Evolutionary conservation across 2,113 vertebrate genomes (phyloP), one percentile per base, ranked within the genome.

Genomic region (Nansenia antarctica): DNA sequence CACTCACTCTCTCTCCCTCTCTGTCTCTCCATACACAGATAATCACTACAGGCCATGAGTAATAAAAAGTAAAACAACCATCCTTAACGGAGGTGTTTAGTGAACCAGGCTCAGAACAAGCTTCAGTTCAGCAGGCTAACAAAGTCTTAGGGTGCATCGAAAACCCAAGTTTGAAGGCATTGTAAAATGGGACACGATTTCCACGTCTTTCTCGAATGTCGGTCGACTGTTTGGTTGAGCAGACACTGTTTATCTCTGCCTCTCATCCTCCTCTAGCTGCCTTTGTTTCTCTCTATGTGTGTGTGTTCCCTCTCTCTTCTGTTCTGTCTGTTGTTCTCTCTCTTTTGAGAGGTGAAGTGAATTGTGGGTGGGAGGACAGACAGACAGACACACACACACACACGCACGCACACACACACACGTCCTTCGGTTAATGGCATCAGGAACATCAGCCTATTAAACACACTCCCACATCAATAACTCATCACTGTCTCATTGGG

Each of bases 271-370:
- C 20, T 58, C 27, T 18, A 37, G 35, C 1, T n/a, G n/a, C n/a
- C n/a, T n/a, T n/a, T n/a, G n/a, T n/a, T n/a, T n/a, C n/a, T n/a
- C n/a, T 49, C 18, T 22, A 22, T 49, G n/a, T 49, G 45, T 49
- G 7, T 22, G 14, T 49, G 6, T 22, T 49, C 77, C 81, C 82
- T 39, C 66, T 70, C 76, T 76, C 55, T 62, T 70, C 76, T 69
- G 75, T 27, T 65, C 67, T 57, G 5, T 45, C 62, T 67, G 15
- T 39, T 68, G 69, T 68, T 72, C 45, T 18, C 26, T 15, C 11
- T 29, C 54, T 30, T n/a, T 14, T 49, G 45, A 20, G n/a, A 49
- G 45, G 45, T 42, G 1, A 42, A 42, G 14, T 42, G 39, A 2
- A 42, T 42, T 42, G 45, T 49, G 45, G 45, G 14, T n/a, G 45